Conservation (phyloP, 37 sponge, comb jelly and placozoan genomes). For the Beroe ovata region DNA sequence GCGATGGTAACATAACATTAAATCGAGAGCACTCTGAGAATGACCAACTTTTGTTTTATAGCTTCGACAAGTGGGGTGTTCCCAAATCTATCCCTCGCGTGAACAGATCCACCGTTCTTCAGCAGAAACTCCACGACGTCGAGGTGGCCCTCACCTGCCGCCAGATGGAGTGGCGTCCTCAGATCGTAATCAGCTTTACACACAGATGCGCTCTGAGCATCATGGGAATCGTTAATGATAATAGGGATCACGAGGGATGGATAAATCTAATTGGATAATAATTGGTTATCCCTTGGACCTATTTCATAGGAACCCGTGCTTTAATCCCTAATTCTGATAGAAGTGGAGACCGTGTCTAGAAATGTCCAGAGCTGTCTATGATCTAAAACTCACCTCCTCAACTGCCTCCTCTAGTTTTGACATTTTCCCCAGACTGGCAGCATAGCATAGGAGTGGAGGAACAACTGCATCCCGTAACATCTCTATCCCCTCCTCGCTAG, state of each 20-base stretch:
- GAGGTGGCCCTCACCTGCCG: constrained; percentile 76
- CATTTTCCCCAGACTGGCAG: constrained; percentile 79
- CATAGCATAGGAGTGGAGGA: constrained; percentile 84
- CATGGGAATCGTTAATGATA: too few relatives aligned
- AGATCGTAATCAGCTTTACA: constrained; percentile 79
- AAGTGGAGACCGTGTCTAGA: too few relatives aligned
- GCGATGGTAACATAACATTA: too few relatives aligned
- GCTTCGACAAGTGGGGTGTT: constrained; percentile 83
- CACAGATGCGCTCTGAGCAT: constrained; percentile 79
- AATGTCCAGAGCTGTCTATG: too few relatives aligned
- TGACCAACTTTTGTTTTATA: constrained; percentile 72
- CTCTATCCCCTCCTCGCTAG: constrained; percentile 70
- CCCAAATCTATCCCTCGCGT: constrained; percentile 75
- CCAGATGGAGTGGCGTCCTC: constrained; percentile 87
- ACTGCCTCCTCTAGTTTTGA: constrained; percentile 37
- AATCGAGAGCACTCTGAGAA: too few relatives aligned
- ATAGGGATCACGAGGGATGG: too few relatives aligned
- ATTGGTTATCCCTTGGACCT: too few relatives aligned
- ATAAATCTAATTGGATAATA: too few relatives aligned
- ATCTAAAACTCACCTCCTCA: constrained; percentile 51
- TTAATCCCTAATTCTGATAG: too few relatives aligned
- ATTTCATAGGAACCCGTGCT: too few relatives aligned
- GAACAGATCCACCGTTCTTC: constrained; percentile 81
- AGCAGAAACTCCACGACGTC: constrained; percentile 78
- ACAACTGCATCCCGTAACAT: constrained; percentile 71